Evolutionary conservation across 2,797 vertebrate species (phyloP), one percentile per base, ranked within the genome.

Genomic region (Argya squamiceps): DNA sequence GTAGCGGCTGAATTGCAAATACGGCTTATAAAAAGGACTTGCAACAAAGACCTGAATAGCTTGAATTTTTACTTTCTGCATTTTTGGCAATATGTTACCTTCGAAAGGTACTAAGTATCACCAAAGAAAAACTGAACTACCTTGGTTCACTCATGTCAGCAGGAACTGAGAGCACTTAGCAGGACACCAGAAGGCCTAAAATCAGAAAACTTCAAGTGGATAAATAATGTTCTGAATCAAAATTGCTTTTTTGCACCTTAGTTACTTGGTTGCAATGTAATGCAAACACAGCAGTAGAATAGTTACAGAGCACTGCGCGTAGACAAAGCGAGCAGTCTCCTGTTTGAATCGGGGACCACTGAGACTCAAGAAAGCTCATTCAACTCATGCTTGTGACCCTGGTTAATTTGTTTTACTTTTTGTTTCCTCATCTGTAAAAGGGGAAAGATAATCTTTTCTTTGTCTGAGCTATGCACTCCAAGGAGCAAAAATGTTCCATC

Each of bases 231-330:
- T 90, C 49, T 84, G 74, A 74, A 47, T 83, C 49, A 83, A 41
- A 92, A 62, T 86, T 89, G 74, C 83, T 93, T 93, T 92, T 90
- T 85, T 92, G 94, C 94, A 96, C 94, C 74, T 92, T 95, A 92
- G 63, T 63, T 68, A 80, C 43, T 78, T 34, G 10, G 64, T 49
- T 93, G 85, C 88, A 79, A 64, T 84, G 67, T 87, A 88, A 77
- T 82, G 68, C 89, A 84, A 74, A 64, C 50, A 36, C 43, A 30
- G 70, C 69, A 64, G 89, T 84, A 96, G 88, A 71, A 53, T 64
- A 95, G 86, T 89, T 75, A 78, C 79, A 84, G 71, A 89, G 62
- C 3, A 3, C 83, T 93, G 83, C 83, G 16, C 2, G 0, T 21
- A 92, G 73, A n/a, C 12, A 50, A 91, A 88, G 63, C 3, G 1